Conservation (phyloP, 1,140 invertebrate genomes). For the Oryzaephilus surinamensis region DNA sequence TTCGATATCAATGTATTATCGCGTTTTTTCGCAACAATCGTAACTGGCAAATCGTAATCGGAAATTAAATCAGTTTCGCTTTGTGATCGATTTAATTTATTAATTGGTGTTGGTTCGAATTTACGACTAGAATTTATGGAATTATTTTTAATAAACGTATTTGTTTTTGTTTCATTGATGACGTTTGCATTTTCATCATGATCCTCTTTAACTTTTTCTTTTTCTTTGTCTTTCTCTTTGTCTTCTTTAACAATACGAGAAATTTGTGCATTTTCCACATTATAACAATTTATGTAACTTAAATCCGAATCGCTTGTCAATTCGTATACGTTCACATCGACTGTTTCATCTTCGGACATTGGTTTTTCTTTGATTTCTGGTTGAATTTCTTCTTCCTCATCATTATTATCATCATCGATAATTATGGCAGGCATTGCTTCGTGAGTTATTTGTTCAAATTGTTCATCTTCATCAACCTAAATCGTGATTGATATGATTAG, state of each 20-base stretch:
- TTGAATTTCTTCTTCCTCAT: neutral
- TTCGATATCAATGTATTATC: constrained; percentile 26
- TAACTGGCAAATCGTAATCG: neutral
- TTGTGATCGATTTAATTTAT: no score
- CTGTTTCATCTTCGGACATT: neutral
- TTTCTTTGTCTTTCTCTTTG: no score
- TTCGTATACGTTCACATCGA: constrained; percentile 4
- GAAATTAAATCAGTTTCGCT: no score
- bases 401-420: no score
- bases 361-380: neutral
- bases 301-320: constrained; percentile 28
- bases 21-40: constrained; percentile 11
- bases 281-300: constrained; percentile 26
- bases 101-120: no score
- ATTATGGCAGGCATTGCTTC: neutral
- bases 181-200: no score
- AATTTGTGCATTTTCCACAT: constrained; percentile 19
- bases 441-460: neutral
- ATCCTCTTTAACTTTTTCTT: no score
- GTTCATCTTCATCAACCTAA: neutral
- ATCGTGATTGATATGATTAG: neutral
- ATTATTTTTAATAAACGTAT: neutral
- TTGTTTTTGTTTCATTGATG: no score
- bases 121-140: no score
- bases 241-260: constrained; percentile 2